Conservation (phyloP, 2,888 invertebrate species). For the Dasypogon diadema region DNA sequence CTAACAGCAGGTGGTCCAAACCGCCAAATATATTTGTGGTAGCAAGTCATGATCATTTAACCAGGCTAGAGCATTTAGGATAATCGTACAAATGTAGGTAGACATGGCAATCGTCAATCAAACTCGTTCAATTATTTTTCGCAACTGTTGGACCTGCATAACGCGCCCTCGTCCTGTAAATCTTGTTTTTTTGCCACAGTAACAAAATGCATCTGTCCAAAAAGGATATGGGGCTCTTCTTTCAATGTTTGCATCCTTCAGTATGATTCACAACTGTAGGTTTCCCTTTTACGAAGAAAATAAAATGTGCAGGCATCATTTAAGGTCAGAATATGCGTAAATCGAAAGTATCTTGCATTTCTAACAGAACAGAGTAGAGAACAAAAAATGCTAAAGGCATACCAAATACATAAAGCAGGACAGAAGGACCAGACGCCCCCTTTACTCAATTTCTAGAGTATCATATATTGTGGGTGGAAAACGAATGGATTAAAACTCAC, state of each 20-base stretch:
- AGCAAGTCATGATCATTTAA: constrained; percentile 16
- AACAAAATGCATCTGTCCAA: constrained; percentile 22
- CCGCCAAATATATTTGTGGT: neutral
- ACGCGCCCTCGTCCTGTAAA: neutral
- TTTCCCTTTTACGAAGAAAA: constrained; percentile 49
- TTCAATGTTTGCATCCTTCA: constrained; percentile 4
- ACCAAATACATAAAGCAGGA: neutral
- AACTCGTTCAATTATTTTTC: constrained; percentile 3
- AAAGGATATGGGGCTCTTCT: constrained; percentile 2
- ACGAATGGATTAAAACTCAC: constrained; percentile 32
- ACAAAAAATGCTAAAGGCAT: neutral
- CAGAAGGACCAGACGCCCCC: neutral
- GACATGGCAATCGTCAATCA: neutral
- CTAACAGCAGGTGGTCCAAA: constrained; percentile 23
- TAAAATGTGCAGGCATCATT: neutral
- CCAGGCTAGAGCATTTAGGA: constrained; percentile 9
- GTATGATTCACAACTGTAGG: constrained; percentile 48
- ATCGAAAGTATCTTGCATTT: neutral
- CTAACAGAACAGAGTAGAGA: too few relatives aligned
- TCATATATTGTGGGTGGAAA: constrained; percentile 34
- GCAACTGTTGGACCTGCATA: neutral
- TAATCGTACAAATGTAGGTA: constrained; percentile 7
- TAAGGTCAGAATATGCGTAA: neutral
- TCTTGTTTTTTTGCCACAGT: neutral
- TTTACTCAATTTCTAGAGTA: constrained; percentile 4